Conservation (phyloP, 2,113 vertebrate genomes). For the Holacanthus passer region DNA sequence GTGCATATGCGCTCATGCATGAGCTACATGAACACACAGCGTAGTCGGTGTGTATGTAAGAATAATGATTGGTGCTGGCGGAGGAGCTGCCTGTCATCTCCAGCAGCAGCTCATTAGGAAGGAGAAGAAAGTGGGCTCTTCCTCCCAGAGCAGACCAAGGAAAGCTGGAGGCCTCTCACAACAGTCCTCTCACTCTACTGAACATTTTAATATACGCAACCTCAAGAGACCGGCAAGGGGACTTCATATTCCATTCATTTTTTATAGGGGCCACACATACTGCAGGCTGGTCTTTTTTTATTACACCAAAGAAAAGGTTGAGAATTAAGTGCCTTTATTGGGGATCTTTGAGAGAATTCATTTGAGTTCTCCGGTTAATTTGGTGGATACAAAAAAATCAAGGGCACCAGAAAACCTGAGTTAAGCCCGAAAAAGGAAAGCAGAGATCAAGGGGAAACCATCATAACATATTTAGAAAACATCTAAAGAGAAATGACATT, state of each 20-base stretch:
- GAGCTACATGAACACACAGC: neutral
- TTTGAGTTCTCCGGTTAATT: neutral
- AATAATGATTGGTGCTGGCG: constrained; percentile 46
- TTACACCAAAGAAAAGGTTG: constrained; percentile 20
- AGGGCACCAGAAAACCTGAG: neutral
- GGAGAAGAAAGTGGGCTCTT: constrained; percentile 36
- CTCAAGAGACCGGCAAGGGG: constrained; percentile 23
- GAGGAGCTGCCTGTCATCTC: constrained; percentile 50
- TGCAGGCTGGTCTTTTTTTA: constrained; percentile 23
- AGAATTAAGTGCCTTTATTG: constrained; percentile 13
- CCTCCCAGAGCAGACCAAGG: constrained; percentile 26
- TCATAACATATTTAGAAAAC: constrained; percentile 1
- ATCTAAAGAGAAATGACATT: neutral
- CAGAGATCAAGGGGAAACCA: neutral
- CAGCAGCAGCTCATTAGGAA: constrained; percentile 57
- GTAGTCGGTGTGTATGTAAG: constrained; percentile 23
- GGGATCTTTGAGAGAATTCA: neutral
- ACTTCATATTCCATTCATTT: constrained; percentile 33
- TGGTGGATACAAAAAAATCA: neutral
- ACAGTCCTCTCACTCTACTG: constrained; percentile 6
- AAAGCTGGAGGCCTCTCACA: constrained; percentile 13
- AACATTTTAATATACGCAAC: constrained; percentile 24
- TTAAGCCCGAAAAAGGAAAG: too few species aligned
- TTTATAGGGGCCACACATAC: constrained; percentile 4
- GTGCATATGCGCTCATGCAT: constrained; percentile 29